Conservation (phyloP, 2,113 vertebrate species). For the Chamaetylas fuelleborni region DNA sequence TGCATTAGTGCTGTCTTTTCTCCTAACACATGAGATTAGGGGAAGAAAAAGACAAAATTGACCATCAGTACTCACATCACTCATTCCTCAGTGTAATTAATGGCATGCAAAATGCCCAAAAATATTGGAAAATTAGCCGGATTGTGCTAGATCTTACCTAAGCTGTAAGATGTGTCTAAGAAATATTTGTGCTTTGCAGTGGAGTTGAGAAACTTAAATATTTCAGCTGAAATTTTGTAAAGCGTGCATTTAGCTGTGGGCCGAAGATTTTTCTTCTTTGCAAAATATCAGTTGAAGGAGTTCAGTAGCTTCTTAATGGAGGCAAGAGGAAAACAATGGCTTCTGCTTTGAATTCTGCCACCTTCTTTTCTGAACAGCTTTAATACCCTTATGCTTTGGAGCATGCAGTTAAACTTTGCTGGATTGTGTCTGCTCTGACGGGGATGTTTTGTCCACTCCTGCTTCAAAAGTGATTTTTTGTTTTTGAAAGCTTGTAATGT, state of each 20-base stretch:
- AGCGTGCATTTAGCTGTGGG: neutral
- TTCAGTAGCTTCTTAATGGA: conserved; percentile 1
- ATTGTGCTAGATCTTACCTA: neutral
- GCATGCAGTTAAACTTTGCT: conserved; percentile 12
- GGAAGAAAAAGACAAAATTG: neutral
- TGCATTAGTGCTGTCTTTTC: neutral
- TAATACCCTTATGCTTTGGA: conserved; percentile 24
- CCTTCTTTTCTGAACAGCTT: conserved; percentile 10
- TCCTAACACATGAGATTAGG: neutral
- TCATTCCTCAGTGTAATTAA: neutral
- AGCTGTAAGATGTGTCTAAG: neutral
- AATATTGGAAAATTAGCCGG: neutral
- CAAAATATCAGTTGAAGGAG: neutral
- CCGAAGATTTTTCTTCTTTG: neutral
- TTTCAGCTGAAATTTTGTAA: neutral
- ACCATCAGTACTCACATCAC: neutral
- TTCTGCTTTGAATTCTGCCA: conserved; percentile 37
- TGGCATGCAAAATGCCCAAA: neutral
- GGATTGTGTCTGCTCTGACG: neutral
- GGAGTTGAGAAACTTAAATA: neutral
- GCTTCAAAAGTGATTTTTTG: neutral
- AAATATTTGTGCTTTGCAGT: neutral
- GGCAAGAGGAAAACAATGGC: conserved; percentile 20
- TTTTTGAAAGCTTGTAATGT: neutral
- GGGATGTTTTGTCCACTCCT: conserved; percentile 7